phyloP scores from a whole-genome alignment of 2,797 vertebrate species.

The Scolopax rusticola region DNA sequence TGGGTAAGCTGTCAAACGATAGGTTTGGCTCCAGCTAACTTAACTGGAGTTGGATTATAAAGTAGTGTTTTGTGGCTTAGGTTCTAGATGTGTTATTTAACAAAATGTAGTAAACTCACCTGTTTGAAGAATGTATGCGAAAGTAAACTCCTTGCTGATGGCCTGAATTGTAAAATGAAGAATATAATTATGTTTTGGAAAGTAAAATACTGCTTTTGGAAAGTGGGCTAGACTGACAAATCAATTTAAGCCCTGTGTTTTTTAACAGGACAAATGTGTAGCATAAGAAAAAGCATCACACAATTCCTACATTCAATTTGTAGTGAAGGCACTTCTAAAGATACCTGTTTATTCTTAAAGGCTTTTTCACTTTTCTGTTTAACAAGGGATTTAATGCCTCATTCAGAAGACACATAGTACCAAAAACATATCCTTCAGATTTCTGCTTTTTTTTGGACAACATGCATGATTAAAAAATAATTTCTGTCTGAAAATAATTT shows the following conservation, averaged over 20 bases:
- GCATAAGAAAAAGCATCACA: background rate
- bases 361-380: background rate
- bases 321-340: background rate
- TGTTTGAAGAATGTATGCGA: slow-evolving; percentile 96
- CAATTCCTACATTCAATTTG: background rate
- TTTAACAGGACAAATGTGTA: background rate
- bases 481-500: background rate
- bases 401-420: background rate
- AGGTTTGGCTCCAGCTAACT: background rate
- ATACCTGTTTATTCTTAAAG: background rate
- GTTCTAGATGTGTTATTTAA: background rate
- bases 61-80: background rate
- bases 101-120: slow-evolving; percentile 78
- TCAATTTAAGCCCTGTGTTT: background rate
- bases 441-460: background rate
- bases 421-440: background rate
- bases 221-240: background rate
- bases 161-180: slow-evolving; percentile 82
- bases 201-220: slow-evolving; percentile 20
- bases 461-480: background rate
- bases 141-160: slow-evolving; percentile 91
- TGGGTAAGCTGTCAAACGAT: background rate
- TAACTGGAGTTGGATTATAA: background rate
- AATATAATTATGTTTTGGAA: slow-evolving; percentile 48
- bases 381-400: background rate